Conservation (phyloP, 2,888 invertebrate genomes). For the Sipha maydis region DNA sequence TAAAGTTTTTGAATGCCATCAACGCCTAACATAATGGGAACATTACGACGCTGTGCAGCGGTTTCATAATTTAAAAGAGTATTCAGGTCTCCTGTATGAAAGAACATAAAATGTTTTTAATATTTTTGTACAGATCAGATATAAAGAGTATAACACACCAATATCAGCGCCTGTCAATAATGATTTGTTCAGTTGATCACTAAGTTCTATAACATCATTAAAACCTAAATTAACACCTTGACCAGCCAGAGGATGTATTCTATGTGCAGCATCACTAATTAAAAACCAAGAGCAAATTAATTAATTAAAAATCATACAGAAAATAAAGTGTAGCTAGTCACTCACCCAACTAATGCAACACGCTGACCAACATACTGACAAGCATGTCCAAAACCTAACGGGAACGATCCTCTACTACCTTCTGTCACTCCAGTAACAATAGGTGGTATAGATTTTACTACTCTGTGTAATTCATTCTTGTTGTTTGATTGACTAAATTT, state of each 20-base stretch:
- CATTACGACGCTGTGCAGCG: slow-evolving; percentile 82
- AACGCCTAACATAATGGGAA: slow-evolving; percentile 87
- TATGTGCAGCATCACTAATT: slow-evolving; percentile 86
- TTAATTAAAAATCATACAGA: not conserved
- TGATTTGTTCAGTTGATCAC: slow-evolving; percentile 76
- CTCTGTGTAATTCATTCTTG: slow-evolving; percentile 46
- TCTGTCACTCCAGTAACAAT: slow-evolving; percentile 73
- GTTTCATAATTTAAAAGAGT: slow-evolving; percentile 87
- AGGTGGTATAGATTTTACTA: slow-evolving; percentile 72
- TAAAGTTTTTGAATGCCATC: slow-evolving; percentile 90
- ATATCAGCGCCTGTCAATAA: slow-evolving; percentile 79
- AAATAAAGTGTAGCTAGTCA: slow-evolving; percentile 52
- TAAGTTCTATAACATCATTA: slow-evolving; percentile 86
- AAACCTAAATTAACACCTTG: slow-evolving; percentile 98
- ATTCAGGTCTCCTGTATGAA: slow-evolving; percentile 73
- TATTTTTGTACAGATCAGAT: slow-evolving; percentile 1
- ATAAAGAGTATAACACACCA: slow-evolving; percentile 69
- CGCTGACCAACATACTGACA: slow-evolving; percentile 84
- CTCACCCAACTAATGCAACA: slow-evolving; percentile 87
- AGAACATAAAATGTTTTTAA: slow-evolving; percentile 23
- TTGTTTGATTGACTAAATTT: slow-evolving; percentile 39
- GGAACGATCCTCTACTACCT: slow-evolving; percentile 85
- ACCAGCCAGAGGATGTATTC: slow-evolving; percentile 95
- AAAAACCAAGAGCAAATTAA: slow-evolving; percentile 63
- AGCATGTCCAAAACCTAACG: slow-evolving; percentile 90